Evolutionary conservation across 2,888 invertebrate species (phyloP).

Genomic region (Lithosia quadra): DNA sequence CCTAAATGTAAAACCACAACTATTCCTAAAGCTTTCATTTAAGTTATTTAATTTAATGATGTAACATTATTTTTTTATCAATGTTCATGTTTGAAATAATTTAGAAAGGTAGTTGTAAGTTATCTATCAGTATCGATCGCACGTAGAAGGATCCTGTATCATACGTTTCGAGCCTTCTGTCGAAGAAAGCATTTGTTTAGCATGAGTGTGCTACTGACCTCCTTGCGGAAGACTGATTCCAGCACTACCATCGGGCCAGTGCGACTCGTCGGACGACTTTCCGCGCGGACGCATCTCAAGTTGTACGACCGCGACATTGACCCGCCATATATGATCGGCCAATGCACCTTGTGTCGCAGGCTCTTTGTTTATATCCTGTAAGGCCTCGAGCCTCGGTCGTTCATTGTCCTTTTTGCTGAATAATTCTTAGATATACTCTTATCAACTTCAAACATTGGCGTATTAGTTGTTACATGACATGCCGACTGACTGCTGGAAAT

Average conservation of each 20-base stretch:
- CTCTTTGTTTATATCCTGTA: conserved; percentile 85
- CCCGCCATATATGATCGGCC: conserved; percentile 82
- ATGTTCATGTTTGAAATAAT: conserved; percentile 38
- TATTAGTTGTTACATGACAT: conserved; percentile 38
- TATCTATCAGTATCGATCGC: conserved; percentile 28
- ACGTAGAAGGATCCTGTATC: conserved; percentile 31
- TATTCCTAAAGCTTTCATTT: conserved; percentile 30
- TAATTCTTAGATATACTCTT: conserved; percentile 35
- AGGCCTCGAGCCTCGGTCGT: conserved; percentile 63
- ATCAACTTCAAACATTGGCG: conserved; percentile 39
- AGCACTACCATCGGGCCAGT: conserved; percentile 57
- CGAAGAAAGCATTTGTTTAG: conserved; percentile 53
- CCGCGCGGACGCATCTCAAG: conserved; percentile 76
- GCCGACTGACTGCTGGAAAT: conserved; percentile 33
- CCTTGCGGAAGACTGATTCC: conserved; percentile 73
- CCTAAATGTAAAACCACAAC: conserved; percentile 42
- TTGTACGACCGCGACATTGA: conserved; percentile 84
- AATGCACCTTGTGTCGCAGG: conserved; percentile 84
- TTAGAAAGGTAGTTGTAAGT: conserved; percentile 49
- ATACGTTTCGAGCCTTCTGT: conserved; percentile 28
- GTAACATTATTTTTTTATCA: conserved; percentile 38
- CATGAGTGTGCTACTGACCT: conserved; percentile 75
- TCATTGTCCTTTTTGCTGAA: conserved; percentile 59
- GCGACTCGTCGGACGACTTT: conserved; percentile 74
- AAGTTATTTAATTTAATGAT: conserved; percentile 35